Evolutionary conservation across 2,888 invertebrate genomes (phyloP), one percentile per base, ranked within the genome.

Genomic region (Fabriciana adippe): DNA sequence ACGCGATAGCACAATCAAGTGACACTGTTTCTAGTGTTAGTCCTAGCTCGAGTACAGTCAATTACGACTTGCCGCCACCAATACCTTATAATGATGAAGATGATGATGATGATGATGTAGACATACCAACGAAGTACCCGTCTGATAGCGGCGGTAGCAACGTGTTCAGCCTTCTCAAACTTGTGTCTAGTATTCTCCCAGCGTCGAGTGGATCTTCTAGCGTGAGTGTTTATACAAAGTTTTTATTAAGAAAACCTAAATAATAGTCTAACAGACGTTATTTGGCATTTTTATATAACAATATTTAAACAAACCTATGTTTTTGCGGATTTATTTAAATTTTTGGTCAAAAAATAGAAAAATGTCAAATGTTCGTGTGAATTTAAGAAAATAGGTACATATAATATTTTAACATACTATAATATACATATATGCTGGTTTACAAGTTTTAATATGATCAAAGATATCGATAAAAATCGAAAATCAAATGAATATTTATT

Each of bases 131-230:
- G 77, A 64, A 67, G 71, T 2, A 53, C 2, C 59, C 61, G 2
- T 69, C 68, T 0, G 78, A 76, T 13, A 75, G 73, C 3, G 85
- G 86, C 0, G 89, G 91, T 53, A 91, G 90, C 76, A 88, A 80
- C 71, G 74, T 92, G 48, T 78, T 88, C 75, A 91, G 87, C 64
- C 73, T 92, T 21, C 76, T 92, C 6, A 85, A 83, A 62, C 69
- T 92, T 6, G 85, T 82, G 6, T 78, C 76, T 2, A 81, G 87
- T 0, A 69, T 92, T 21, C 83, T 91, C 51, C 86, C 90, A 0
- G 80, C 84, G 5, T 85, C 86, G 1, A 79, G 84, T 55, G 74
- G 79, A 4, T 66, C 66, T 16, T 70, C 77, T 13, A 80, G 76
- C 65, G 89, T 89, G 70, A 89, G 88, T 86, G 51, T 11, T 48